Conservation (phyloP, 2,113 vertebrate species). For the Genyomyrus donnyi region DNA sequence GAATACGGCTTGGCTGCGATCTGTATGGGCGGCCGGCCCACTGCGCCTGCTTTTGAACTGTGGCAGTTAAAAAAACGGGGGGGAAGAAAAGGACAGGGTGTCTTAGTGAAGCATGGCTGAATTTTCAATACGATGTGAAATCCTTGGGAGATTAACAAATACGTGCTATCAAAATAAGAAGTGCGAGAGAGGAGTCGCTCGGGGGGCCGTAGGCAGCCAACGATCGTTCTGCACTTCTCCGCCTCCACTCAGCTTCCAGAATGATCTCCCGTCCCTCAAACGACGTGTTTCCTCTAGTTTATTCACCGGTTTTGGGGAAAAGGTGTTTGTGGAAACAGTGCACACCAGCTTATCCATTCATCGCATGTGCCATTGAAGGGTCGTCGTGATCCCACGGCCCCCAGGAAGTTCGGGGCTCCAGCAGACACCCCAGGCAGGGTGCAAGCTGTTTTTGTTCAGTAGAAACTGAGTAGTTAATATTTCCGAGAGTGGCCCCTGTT, state of each 20-base stretch:
- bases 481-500: background rate
- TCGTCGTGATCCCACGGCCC: background rate
- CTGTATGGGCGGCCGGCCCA: background rate
- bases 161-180: background rate
- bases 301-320: background rate
- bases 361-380: background rate
- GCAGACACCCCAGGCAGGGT: background rate
- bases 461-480: background rate
- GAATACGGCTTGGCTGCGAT: background rate
- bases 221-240: background rate
- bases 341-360: background rate
- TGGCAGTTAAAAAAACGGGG: background rate
- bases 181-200: background rate
- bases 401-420: background rate
- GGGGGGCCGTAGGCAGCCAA: background rate
- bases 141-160: conserved; percentile 21
- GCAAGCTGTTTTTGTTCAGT: background rate
- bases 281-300: background rate
- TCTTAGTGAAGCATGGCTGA: conserved; percentile 6
- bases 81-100: background rate
- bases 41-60: background rate
- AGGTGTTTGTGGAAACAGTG: background rate
- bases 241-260: background rate
- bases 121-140: conserved; percentile 20
- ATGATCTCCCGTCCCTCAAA: background rate